A percentile compares a stretch with the other conserved stretches of the same genome.
phyloP scores from a whole-genome alignment of 2,113 vertebrate genomes.

The Rattus norvegicus region GRCr8 NC_086026.1:93036501-93037000 shows the following conservation, averaged over 20 bases:
- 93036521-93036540: neutral
- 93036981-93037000: neutral
- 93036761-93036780: constrained; percentile 19
- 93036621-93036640: neutral
- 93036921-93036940: neutral
- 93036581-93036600: neutral
- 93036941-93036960: constrained; percentile 24
- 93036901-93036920: neutral
- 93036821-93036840: neutral
- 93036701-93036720: neutral
- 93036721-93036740: neutral
- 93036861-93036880: too few relatives aligned
- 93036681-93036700: neutral
- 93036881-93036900: neutral
- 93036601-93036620: neutral
- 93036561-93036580: neutral
- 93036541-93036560: neutral
- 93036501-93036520: neutral
- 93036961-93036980: constrained; percentile 2
- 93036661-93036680: neutral
- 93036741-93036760: neutral
- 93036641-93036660: neutral
- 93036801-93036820: neutral
- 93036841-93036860: too few relatives aligned
- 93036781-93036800: constrained; percentile 6